Percentiles rank a stretch among this genome's conserved stretches.
Conservation (phyloP, 2,113 vertebrate genomes). For the Orthonyx spaldingii region DNA sequence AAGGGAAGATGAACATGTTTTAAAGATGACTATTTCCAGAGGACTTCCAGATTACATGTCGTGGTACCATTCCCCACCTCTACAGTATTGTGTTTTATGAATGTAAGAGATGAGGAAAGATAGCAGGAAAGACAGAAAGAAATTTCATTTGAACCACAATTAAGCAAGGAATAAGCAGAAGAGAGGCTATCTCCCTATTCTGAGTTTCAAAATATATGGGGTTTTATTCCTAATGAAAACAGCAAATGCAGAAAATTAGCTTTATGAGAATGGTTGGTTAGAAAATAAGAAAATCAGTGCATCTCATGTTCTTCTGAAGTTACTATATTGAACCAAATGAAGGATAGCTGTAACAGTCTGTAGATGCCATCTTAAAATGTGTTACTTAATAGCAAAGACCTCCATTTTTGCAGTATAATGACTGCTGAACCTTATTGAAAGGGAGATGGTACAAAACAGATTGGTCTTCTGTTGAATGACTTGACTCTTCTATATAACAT, state of each 20-base stretch:
- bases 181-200: neutral
- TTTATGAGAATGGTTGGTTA: neutral
- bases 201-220: neutral
- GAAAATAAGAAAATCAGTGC: neutral
- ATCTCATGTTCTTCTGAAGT: neutral
- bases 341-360: neutral
- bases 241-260: neutral
- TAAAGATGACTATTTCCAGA: neutral
- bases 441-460: neutral
- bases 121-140: neutral
- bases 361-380: neutral
- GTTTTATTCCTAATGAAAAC: neutral
- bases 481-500: neutral
- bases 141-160: neutral
- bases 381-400: neutral
- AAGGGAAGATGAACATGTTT: neutral
- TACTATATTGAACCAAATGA: neutral
- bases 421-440: neutral
- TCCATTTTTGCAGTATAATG: neutral
- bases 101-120: neutral
- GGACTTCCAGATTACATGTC: neutral
- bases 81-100: neutral
- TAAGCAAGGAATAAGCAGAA: neutral
- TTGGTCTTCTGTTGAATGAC: neutral
- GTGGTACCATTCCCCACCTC: neutral